A percentile compares a stretch with the other conserved stretches of the same genome.
Evolutionary conservation across 2,113 vertebrate genomes (phyloP).

Genomic region (Theristicus caerulescens): DNA sequence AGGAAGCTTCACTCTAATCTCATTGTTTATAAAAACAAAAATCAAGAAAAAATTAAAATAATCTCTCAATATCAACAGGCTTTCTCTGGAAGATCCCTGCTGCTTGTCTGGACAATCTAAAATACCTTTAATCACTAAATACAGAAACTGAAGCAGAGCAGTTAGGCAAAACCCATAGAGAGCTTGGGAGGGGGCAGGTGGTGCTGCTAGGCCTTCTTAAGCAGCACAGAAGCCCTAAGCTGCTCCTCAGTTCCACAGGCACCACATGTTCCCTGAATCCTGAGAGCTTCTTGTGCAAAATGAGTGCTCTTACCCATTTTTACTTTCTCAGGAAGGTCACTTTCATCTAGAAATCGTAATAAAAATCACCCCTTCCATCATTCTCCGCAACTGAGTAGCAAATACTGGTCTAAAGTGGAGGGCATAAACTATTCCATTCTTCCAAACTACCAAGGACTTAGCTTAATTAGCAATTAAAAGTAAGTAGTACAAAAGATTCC

Average conservation of each 20-base stretch:
- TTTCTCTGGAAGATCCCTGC: background rate
- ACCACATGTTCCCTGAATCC: background rate
- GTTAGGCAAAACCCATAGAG: background rate
- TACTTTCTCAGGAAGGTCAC: background rate
- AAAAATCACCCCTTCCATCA: background rate
- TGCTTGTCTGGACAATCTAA: background rate
- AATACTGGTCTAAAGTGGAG: background rate
- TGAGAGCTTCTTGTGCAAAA: background rate
- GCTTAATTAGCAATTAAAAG: slow-evolving; percentile 57
- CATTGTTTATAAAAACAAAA: background rate
- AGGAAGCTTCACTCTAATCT: background rate
- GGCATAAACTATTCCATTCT: background rate
- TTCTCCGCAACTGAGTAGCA: background rate
- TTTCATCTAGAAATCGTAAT: background rate
- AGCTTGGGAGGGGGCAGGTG: background rate
- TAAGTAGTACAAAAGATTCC: slow-evolving; percentile 39
- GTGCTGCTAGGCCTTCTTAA: background rate
- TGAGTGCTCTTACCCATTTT: background rate
- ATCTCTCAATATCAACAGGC: background rate
- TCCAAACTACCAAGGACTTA: background rate
- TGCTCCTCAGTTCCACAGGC: background rate
- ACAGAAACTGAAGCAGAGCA: background rate
- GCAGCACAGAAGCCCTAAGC: background rate
- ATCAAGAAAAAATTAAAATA: background rate
- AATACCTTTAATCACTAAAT: background rate